Percentiles rank a stretch among this genome's conserved stretches.
phyloP scores from a whole-genome alignment of 2,113 vertebrate genomes.

The Oncorhynchus tshawytscha region DNA sequence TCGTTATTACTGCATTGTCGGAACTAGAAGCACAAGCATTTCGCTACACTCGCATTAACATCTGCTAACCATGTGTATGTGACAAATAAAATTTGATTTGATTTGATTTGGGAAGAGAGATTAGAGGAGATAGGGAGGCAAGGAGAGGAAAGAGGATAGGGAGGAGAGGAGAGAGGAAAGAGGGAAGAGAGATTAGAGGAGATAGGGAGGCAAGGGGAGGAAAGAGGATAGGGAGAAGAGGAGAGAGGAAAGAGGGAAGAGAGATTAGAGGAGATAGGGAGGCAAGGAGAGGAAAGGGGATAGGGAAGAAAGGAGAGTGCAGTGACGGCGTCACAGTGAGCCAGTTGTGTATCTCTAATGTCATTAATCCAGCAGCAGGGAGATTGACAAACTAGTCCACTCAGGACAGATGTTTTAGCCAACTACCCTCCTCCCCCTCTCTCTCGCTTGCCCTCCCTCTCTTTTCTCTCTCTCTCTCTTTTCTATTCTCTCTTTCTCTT shows the following conservation, averaged over 20 bases:
- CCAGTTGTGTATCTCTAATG: constrained; percentile 16
- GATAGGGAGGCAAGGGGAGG: background rate
- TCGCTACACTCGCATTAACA: too few species aligned
- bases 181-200: background rate
- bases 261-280: too few species aligned
- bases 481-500: background rate
- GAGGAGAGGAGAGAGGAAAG: background rate
- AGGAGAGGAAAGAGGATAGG: background rate
- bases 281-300: background rate
- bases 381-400: background rate
- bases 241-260: background rate
- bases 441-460: background rate
- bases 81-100: too few species aligned
- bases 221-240: background rate
- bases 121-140: background rate
- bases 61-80: too few species aligned
- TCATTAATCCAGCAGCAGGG: constrained; percentile 16
- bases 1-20: too few species aligned
- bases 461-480: background rate
- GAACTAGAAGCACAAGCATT: too few species aligned
- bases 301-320: constrained; percentile 1
- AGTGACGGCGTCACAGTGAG: constrained; percentile 21
- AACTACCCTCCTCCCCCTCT: background rate
- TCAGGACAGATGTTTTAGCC: constrained; percentile 20
- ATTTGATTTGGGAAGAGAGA: background rate